Base-by-base conservation (phyloP, 2,113 vertebrate species). In the Tachuris rubrigastra region DNA sequence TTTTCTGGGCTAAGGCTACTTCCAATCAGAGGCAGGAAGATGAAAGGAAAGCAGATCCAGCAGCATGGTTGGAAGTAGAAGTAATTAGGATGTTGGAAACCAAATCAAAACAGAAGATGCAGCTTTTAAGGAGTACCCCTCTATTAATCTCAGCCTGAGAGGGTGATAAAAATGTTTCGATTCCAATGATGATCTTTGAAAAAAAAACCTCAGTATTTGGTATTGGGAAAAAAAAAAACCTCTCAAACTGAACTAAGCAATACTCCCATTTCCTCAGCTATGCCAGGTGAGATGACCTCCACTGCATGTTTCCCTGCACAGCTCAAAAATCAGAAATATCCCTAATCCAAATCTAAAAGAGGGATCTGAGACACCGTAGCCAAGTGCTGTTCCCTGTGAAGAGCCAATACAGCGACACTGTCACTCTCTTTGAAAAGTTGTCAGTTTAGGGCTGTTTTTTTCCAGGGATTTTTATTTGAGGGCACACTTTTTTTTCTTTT, bases 391-490 rank as follows among this genome's bases (percentile, higher is more conserved):
- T 87, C 55, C 60, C 47, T 13, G 5, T 16, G 23, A 22, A 81
- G 18, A 81, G 42, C n/a, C 65, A 74, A 69, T 10, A 44, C 55
- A 91, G 82, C 22, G 56, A 50, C 14, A 20, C 12, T 22, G 55
- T 8, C 11, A n/a, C 24, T 49, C 31, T 24, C 55, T 73, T 41
- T 21, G 42, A 53, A 37, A 56, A 92, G 37, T 2, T 71, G 52
- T 23, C 39, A 12, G 3, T 6, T 82, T 58, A 12, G 7, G 11
- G 9, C 15, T 76, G 63, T 31, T 74, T 42, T 81, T 90, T 80
- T 10, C 25, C 47, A 73, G 37, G 66, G 82, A 93, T 73, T 96
- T 97, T 56, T 91, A 81, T 72, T 87, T 78, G 56, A 72, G 37
- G 28, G 30, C 8, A 23, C 4, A 1, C 10, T 44, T 44, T 62